Percentiles rank a stretch among this genome's conserved stretches.
These are phyloP conservation scores for Albula goreensis DNA, from an alignment of 2,113 vertebrate species.

Conservation along the genomic window DNA sequence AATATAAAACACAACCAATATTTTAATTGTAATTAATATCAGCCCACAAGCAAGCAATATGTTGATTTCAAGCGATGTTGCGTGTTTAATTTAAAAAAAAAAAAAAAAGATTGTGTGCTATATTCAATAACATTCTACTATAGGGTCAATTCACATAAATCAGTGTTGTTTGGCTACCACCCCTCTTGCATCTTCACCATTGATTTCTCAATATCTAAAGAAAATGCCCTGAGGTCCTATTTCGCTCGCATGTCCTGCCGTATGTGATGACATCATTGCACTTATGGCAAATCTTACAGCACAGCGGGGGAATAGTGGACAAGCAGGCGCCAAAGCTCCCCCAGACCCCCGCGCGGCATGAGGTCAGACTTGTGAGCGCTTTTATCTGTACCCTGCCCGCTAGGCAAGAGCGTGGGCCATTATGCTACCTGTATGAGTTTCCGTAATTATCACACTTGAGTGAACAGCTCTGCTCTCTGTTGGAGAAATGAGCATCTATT, in stretches of 20 bases:
- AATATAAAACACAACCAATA: neutral
- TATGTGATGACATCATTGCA: slow-evolving; percentile 13
- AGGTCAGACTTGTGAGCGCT: neutral
- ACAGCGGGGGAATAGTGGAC: neutral
- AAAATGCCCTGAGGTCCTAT: slow-evolving; percentile 58
- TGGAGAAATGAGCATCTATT: neutral
- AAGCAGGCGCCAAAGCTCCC: neutral
- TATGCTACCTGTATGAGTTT: neutral
- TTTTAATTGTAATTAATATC: neutral
- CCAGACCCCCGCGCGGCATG: neutral
- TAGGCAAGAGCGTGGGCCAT: neutral
- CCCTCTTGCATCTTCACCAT: slow-evolving; percentile 2
- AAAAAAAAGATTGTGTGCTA: slow-evolving; percentile 23
- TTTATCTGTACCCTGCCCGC: neutral
- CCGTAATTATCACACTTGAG: neutral
- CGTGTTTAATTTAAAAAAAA: no score
- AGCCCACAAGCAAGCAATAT: neutral
- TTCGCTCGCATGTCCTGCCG: slow-evolving; percentile 45
- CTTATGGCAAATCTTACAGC: neutral
- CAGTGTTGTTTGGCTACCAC: slow-evolving; percentile 61
- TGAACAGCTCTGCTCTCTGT: neutral
- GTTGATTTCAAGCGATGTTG: neutral
- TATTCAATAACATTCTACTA: slow-evolving; percentile 13
- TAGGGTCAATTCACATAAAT: slow-evolving; percentile 39
- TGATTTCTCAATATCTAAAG: slow-evolving; percentile 42